Evolutionary conservation across 2,113 vertebrate genomes (phyloP), one percentile per base, ranked within the genome.

Genomic region (Muscicapa adusta): DNA sequence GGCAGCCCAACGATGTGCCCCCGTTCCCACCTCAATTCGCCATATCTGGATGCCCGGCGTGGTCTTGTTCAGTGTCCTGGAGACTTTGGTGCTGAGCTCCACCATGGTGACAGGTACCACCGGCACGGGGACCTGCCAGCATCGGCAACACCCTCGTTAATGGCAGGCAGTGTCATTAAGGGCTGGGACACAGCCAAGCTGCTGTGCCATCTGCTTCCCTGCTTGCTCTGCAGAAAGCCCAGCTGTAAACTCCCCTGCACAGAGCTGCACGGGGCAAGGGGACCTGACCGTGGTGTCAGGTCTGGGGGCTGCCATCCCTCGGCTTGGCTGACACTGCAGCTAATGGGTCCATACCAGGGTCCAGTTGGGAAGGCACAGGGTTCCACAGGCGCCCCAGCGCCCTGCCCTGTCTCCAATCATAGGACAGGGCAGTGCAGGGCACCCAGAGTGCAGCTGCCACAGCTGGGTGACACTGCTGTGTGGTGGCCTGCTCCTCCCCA

Each of bases 1-100:
- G 12, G 38, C 48, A 72, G 60, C 40, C 45, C 14, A 0, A 3
- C 3, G 22, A 5, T 4, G 25, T 2, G 29, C 1, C 22, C 42
- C 14, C 0, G 0, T 47, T 8, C 97, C 94, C 71, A 99, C 98
- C 98, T 99, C 98, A 2, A 99, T 98, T 94, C 98, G 96, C 98
- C 98, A 99, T 98, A 99, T 98, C 95, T 98, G 98, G 79, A 99
- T 48, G 34, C 98, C 98, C 0, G 98, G 98, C 1, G 97, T 98
- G 78, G 98, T 99, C 98, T 97, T 97, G 95, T 99, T 98, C 94
- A 99, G 97, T 5, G 97, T 98, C 90, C 88, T 96, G 94, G 96
- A 96, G 95, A 98, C 96, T 72, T 98, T 96, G 66, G 89, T 7
- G 25, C 89, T 98, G 94, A 98, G 97, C 70, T 98, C 92, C 53